A percentile compares a stretch with the other conserved stretches of the same genome.
Conservation (phyloP, 2,113 vertebrate genomes). For the Chlorodrepanis virens region DNA sequence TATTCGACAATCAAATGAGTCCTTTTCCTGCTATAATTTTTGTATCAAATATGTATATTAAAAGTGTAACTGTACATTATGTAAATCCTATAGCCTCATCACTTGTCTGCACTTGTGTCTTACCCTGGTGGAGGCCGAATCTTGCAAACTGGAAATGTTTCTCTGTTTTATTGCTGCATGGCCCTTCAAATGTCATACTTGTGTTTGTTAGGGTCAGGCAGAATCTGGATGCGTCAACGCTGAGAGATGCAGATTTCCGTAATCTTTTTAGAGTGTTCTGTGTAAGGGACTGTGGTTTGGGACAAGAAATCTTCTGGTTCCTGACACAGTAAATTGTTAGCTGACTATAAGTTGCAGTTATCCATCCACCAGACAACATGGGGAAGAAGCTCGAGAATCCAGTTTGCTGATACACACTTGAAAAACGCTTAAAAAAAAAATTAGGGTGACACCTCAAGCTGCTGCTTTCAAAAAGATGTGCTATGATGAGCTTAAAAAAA, state of each 20-base stretch:
- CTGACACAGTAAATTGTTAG: neutral
- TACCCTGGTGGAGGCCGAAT: constrained; percentile 35
- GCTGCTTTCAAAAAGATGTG: constrained; percentile 30
- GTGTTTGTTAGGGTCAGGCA: constrained; percentile 49
- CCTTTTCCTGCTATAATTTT: constrained; percentile 67
- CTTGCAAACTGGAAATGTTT: constrained; percentile 32
- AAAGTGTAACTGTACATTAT: constrained; percentile 74
- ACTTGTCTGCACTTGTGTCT: constrained; percentile 55
- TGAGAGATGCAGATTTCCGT: neutral
- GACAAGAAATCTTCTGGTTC: constrained; percentile 26
- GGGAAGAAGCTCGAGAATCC: constrained; percentile 1
- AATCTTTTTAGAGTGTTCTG: neutral
- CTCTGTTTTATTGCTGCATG: constrained; percentile 60
- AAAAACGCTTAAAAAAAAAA: constrained; percentile 25
- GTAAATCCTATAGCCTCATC: constrained; percentile 58
- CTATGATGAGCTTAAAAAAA: constrained; percentile 35
- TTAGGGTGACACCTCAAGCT: constrained; percentile 34
- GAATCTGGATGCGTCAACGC: constrained; percentile 10
- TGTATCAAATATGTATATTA: constrained; percentile 76
- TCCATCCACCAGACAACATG: neutral
- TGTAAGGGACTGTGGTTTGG: neutral
- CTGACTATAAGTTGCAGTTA: neutral
- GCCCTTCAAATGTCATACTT: constrained; percentile 29
- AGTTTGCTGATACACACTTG: constrained; percentile 38
- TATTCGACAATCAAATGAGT: constrained; percentile 68